Conservation (phyloP, 2,888 invertebrate genomes). For the Cecidostiba fungosa region DNA sequence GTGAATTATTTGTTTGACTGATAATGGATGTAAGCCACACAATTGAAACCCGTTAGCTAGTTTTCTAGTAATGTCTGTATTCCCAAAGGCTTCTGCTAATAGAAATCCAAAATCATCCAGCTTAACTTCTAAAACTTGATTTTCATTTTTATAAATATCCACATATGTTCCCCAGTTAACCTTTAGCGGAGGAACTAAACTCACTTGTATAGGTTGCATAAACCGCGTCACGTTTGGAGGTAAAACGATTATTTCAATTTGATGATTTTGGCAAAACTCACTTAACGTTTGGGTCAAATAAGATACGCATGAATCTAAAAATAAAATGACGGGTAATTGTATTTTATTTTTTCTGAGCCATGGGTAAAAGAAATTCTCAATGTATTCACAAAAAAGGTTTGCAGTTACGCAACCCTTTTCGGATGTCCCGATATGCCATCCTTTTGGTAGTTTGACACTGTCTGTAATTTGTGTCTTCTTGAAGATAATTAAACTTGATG, state of each 20-base stretch:
- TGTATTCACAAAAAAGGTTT: constrained; percentile 35
- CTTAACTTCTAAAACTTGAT: background rate
- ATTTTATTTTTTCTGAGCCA: constrained; percentile 36
- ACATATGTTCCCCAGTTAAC: background rate
- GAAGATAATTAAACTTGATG: constrained; percentile 29
- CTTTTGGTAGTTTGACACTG: background rate
- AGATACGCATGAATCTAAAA: constrained; percentile 10
- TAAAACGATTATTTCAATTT: constrained; percentile 23
- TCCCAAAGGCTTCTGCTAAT: background rate
- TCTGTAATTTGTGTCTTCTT: background rate
- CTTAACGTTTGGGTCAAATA: constrained; percentile 21
- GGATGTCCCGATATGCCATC: background rate
- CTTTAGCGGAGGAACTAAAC: constrained; percentile 1
- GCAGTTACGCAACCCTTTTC: background rate
- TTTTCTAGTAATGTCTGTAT: background rate
- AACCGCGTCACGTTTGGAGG: constrained; percentile 8
- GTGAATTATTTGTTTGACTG: background rate
- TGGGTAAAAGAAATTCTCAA: constrained; percentile 28
- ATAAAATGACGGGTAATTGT: constrained; percentile 36
- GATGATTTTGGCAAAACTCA: constrained; percentile 35
- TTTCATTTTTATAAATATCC: background rate
- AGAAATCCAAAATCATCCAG: background rate
- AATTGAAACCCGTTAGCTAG: constrained; percentile 2
- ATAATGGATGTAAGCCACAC: constrained; percentile 42
- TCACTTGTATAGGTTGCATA: constrained; percentile 29